Conservation (phyloP, 1,140 invertebrate genomes). For the Yoshiicerus persimilis region DNA sequence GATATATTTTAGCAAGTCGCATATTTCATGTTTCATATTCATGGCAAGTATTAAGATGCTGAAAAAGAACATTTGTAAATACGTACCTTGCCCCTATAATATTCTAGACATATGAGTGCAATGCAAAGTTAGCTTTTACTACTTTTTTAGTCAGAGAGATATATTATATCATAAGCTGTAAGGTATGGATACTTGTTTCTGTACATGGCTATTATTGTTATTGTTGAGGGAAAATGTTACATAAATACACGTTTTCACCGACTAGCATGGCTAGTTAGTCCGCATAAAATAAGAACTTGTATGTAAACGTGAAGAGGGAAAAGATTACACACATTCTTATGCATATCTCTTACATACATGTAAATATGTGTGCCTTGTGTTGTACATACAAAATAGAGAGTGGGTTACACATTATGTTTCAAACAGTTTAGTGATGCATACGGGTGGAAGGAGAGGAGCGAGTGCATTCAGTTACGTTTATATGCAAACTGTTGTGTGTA, state of each 20-base stretch:
- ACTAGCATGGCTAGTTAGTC: not conserved
- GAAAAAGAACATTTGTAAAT: not conserved
- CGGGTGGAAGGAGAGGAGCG: too few relatives aligned
- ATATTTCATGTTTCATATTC: not conserved
- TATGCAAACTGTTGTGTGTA: not conserved
- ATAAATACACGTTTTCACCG: not conserved
- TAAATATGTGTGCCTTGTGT: not conserved
- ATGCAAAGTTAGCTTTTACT: not conserved
- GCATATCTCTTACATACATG: not conserved
- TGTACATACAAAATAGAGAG: not conserved
- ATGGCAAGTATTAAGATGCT: not conserved
- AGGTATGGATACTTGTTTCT: not conserved
- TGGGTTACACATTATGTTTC: too few relatives aligned
- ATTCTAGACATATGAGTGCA: not conserved
- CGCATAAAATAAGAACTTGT: not conserved
- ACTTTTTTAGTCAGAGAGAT: not conserved
- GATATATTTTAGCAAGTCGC: not conserved
- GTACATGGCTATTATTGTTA: not conserved
- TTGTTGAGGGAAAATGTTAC: not conserved
- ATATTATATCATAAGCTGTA: not conserved
- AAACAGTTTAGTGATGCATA: too few relatives aligned
- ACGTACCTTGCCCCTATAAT: not conserved
- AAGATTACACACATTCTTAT: not conserved
- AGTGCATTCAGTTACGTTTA: not conserved
- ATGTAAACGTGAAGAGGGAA: not conserved